phyloP scores from a whole-genome alignment of 1,140 invertebrate species.

The Euwallacea similis region DNA sequence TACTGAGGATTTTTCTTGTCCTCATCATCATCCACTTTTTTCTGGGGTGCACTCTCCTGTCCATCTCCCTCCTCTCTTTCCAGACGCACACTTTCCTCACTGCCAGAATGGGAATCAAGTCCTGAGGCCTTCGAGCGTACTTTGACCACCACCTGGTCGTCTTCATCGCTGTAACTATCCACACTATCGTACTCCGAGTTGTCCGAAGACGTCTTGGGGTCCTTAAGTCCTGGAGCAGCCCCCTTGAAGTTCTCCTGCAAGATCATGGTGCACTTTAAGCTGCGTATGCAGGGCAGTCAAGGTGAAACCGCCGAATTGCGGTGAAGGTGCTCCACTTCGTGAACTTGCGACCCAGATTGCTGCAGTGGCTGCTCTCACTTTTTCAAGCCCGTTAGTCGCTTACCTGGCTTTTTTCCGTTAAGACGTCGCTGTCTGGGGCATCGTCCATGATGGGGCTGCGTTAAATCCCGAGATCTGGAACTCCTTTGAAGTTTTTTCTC shows the following conservation, averaged over 20 bases:
- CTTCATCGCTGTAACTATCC: conserved; percentile 48
- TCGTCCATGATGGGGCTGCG: conserved; percentile 9
- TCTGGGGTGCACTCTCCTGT: conserved; percentile 62
- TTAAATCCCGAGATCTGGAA: neutral
- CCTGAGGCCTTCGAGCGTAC: conserved; percentile 38
- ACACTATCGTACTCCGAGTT: conserved; percentile 51
- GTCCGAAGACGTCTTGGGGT: conserved; percentile 43
- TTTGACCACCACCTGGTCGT: conserved; percentile 38
- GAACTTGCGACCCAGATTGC: conserved; percentile 36
- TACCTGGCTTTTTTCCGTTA: conserved; percentile 17
- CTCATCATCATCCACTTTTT: conserved; percentile 88
- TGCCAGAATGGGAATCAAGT: conserved; percentile 40
- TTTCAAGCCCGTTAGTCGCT: neutral
- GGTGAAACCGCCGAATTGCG: conserved; percentile 32
- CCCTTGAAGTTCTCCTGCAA: conserved; percentile 44
- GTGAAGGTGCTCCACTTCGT: conserved; percentile 38
- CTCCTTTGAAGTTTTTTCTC: no score
- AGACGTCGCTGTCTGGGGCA: neutral
- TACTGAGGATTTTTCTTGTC: conserved; percentile 95
- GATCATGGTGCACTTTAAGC: conserved; percentile 36
- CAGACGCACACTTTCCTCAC: conserved; percentile 54
- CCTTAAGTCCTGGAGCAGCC: conserved; percentile 20
- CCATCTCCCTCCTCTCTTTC: conserved; percentile 64
- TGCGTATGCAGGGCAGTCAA: conserved; percentile 14
- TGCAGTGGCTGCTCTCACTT: conserved; percentile 19